Percentiles rank a stretch among this genome's conserved stretches.
These are phyloP conservation scores for Hybognathus amarus DNA, from an alignment of 2,797 vertebrate species.

Conservation along the genomic window DNA sequence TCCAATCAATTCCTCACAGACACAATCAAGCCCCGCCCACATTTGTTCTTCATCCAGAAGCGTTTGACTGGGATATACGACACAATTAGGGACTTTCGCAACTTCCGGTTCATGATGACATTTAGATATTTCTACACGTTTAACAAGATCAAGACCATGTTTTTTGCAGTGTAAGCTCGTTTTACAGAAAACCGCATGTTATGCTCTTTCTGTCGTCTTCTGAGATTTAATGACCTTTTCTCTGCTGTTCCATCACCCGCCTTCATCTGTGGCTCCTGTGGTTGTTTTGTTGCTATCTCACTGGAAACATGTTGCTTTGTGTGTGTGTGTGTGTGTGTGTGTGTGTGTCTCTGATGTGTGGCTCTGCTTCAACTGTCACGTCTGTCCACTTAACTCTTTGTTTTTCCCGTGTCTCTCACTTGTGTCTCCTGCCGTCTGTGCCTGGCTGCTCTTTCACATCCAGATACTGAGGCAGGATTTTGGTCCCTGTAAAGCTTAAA, in stretches of 20 bases:
- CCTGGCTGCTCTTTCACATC: neutral
- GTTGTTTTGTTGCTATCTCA: constrained; percentile 16
- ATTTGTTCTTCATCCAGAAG: neutral
- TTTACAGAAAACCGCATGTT: neutral
- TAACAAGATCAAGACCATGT: neutral
- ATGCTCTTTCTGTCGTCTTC: neutral
- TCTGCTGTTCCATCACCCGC: neutral
- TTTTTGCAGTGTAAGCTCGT: neutral
- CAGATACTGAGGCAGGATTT: constrained; percentile 1
- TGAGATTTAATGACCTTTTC: constrained; percentile 13
- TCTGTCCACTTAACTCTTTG: constrained; percentile 22
- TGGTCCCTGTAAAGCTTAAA: neutral
- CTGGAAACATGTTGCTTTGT: constrained; percentile 22
- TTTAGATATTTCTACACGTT: neutral
- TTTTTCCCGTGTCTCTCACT: constrained; percentile 14
- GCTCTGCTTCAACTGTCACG: constrained; percentile 32
- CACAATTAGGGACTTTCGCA: neutral
- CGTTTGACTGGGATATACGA: accelerated
- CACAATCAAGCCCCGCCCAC: neutral
- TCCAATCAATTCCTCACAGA: too few species aligned
- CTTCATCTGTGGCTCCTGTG: constrained; percentile 12
- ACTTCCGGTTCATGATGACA: neutral
- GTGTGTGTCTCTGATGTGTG: constrained; percentile 10
- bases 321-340: constrained; percentile 42
- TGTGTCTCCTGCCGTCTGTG: constrained; percentile 1